A percentile compares a stretch with the other conserved stretches of the same genome.
Conservation (phyloP, 2,797 vertebrate genomes). For the Siniperca scherzeri region DNA sequence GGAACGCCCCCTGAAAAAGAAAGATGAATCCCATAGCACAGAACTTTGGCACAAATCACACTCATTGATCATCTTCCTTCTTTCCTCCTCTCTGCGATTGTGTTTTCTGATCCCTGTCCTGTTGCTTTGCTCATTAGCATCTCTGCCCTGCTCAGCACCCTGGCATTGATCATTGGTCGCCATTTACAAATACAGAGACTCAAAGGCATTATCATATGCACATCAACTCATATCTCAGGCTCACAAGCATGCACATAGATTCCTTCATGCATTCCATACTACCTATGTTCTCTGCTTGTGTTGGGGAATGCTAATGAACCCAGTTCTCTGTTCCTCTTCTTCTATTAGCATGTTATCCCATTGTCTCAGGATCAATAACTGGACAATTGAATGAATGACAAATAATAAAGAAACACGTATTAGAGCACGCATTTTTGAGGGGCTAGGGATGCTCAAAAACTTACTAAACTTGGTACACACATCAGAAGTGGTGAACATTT, state of each 20-base stretch:
- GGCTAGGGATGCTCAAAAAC: too few relatives aligned
- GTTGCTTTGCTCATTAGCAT: constrained; percentile 66
- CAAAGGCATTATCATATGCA: constrained; percentile 23
- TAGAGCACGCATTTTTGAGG: too few relatives aligned
- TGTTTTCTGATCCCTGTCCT: constrained; percentile 42
- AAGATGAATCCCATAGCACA: constrained; percentile 32
- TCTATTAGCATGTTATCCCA: not conserved
- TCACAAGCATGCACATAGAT: constrained; percentile 7
- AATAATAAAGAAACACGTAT: constrained; percentile 5
- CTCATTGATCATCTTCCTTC: constrained; percentile 57
- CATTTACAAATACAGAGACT: constrained; percentile 16
- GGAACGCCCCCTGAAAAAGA: constrained; percentile 8
- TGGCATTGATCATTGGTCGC: constrained; percentile 47
- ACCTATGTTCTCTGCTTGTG: not conserved
- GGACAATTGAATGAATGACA: constrained; percentile 14
- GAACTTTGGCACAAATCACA: constrained; percentile 42
- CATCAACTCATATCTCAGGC: constrained; percentile 4
- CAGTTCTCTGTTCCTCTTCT: not conserved
- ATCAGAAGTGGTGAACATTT: too few relatives aligned
- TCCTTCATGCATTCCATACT: not conserved
- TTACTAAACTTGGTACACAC: too few relatives aligned
- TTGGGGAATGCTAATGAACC: constrained; percentile 20
- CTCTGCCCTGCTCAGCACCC: constrained; percentile 25
- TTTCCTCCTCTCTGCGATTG: constrained; percentile 48
- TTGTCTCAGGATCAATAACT: constrained; percentile 27